A percentile compares a stretch with the other conserved stretches of the same genome.
Conservation (phyloP, 2,113 vertebrate species). For the Sporophila hypoxantha region DNA sequence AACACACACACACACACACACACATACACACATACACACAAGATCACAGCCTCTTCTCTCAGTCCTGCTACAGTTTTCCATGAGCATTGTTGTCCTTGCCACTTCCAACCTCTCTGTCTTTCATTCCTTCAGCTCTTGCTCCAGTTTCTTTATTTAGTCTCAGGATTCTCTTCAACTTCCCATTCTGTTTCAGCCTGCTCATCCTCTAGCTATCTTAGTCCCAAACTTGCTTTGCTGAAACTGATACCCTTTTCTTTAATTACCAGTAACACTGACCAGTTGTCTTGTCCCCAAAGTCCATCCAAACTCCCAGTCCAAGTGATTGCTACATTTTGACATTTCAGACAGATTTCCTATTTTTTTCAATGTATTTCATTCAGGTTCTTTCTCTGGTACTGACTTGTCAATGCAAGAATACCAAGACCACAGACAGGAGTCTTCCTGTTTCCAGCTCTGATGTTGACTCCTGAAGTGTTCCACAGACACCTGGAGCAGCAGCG, state of each 20-base stretch:
- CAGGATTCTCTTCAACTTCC: neutral
- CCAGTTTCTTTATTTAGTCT: neutral
- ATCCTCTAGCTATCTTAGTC: neutral
- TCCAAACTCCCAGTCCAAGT: neutral
- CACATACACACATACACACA: neutral
- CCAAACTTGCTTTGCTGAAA: neutral
- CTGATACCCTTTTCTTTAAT: neutral
- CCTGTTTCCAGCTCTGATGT: neutral
- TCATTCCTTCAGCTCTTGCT: neutral
- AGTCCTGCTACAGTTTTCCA: neutral
- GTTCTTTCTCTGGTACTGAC: neutral
- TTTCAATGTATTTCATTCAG: neutral
- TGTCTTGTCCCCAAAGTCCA: neutral
- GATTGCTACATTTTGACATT: neutral
- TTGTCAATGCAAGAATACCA: neutral
- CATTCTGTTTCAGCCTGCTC: neutral
- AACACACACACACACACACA: neutral
- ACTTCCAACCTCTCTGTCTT: neutral
- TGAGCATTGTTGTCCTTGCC: neutral
- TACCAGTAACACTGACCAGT: neutral
- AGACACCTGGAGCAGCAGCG: fast-evolving
- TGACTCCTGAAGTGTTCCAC: neutral
- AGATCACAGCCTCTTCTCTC: neutral
- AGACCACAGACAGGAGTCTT: neutral
- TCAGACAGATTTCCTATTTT: neutral